Base-by-base conservation (phyloP, 1,140 invertebrate genomes). In the Pseudomyrmex concolor region DNA sequence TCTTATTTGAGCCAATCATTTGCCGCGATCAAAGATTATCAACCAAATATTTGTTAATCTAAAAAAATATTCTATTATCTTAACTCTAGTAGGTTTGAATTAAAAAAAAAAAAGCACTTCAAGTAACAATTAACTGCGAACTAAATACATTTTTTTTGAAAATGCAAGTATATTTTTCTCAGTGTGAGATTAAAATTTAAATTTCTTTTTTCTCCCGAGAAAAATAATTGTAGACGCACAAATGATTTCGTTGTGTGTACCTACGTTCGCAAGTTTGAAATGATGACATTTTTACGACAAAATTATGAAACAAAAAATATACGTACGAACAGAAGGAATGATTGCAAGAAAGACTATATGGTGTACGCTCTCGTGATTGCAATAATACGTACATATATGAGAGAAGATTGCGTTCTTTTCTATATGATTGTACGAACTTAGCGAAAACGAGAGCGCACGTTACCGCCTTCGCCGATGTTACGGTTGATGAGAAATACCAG, bases 401-500 rank as follows among this genome's bases (percentile, higher is more conserved):
- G 63, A 17, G 17, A 43, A 34, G n/a, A 77, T 77, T 54, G 12
- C 22, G 7, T 12, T 10, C 25, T 34, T 64, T 13, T 7, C 5
- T 77, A 15, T 22, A 34, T 12, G 3, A 66, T 43, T 73, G 48
- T 13, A 43, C n/a, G 3, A 43, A 76, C 2, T 34, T 45, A 45
- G 15, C 10, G n/a, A n/a, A 50, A 48, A 51, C 7, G 48, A 67
- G 2, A 68, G 7, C 66, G 57, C 19, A 25, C n/a, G 43, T 48
- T 43, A 73, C 54, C 34, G n/a, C 4, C 8, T 55, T 67, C 13
- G 2, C 1, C 22, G 19, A 67, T 57, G 4, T 55, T 68, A 34
- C 0, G 15, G 25, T 57, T 68, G 55, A 78, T 45, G 43, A 68
- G 15, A 78, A 78, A 43, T 45, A 19, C 2, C 17, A 12, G 43